Evolutionary conservation across 2,113 vertebrate species (phyloP).

Genomic region (Oncorhynchus kisutch): DNA sequence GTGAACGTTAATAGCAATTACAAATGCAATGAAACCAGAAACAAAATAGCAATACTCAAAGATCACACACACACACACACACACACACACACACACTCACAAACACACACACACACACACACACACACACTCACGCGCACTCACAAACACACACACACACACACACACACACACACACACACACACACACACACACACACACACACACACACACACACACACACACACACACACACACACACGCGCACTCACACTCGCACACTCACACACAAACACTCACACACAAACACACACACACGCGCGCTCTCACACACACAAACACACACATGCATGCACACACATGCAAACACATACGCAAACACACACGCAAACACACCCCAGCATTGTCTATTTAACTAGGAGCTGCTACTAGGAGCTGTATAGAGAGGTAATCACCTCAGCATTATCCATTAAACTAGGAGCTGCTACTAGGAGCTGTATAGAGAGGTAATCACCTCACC

Average conservation of each 20-base stretch:
- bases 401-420: no score
- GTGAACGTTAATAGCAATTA: not conserved
- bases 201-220: conserved; percentile 19
- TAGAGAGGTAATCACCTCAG: not conserved
- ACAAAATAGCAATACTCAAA: conserved; percentile 28
- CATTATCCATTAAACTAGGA: no score
- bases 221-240: conserved; percentile 1
- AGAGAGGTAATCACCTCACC: not conserved
- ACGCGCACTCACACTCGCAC: not conserved
- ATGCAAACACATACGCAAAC: no score
- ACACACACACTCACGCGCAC: not conserved
- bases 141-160: not conserved
- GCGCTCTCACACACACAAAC: not conserved
- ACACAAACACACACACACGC: not conserved
- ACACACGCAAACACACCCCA: no score
- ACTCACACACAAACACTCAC: conserved; percentile 20
- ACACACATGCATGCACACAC: conserved; percentile 51
- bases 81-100: not conserved
- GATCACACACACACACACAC: not conserved
- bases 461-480: conserved; percentile 17
- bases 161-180: conserved; percentile 25
- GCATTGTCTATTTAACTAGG: no score
- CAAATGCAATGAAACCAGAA: conserved; percentile 19
- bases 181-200: not conserved
- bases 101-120: conserved; percentile 5